phyloP scores from a whole-genome alignment of 2,888 invertebrate genomes.

The Phlogophora meticulosa region DNA sequence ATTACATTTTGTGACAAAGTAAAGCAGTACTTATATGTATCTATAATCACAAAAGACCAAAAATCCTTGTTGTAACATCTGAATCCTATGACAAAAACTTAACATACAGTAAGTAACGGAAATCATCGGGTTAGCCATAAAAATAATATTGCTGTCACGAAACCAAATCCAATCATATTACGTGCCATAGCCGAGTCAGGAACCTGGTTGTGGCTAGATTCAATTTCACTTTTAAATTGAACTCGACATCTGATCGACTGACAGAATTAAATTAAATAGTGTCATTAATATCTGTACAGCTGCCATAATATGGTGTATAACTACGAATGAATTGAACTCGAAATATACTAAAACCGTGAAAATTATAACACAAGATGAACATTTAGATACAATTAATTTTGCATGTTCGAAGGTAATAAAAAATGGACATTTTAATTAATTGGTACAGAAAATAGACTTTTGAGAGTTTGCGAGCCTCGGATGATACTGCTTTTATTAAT shows the following conservation, averaged over 20 bases:
- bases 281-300: conserved; percentile 37
- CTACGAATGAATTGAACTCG: conserved; percentile 3
- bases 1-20: too few relatives aligned
- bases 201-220: conserved; percentile 34
- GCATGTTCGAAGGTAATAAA: conserved; percentile 45
- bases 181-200: conserved; percentile 14
- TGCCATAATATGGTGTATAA: too few relatives aligned
- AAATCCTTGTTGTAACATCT: not conserved
- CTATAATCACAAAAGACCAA: not conserved
- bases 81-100: not conserved
- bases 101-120: conserved; percentile 21
- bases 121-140: conserved; percentile 5
- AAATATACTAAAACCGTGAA: conserved; percentile 26
- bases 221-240: conserved; percentile 40
- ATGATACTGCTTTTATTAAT: conserved; percentile 72
- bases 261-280: conserved; percentile 25
- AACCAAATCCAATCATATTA: conserved; percentile 21
- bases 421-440: conserved; percentile 61
- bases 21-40: too few relatives aligned
- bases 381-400: conserved; percentile 36
- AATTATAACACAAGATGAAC: conserved; percentile 41
- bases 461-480: conserved; percentile 56
- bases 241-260: conserved; percentile 30
- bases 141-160: conserved; percentile 4
- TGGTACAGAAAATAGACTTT: conserved; percentile 61